Conservation (phyloP, 2,888 invertebrate genomes). For the Calephelis perditalis region DNA sequence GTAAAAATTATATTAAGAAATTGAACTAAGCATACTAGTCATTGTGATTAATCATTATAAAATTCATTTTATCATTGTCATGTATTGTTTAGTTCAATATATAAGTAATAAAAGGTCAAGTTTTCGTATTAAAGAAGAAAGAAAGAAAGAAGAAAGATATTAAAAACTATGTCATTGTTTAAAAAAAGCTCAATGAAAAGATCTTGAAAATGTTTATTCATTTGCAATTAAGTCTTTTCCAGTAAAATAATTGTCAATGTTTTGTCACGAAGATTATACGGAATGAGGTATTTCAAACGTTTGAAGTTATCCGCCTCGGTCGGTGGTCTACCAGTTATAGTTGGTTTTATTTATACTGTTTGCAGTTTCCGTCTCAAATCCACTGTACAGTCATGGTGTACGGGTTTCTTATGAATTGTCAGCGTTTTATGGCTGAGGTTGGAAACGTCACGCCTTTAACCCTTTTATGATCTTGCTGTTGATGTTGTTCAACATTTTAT, state of each 20-base stretch:
- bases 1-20: too few species aligned
- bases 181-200: too few species aligned
- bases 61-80: too few species aligned
- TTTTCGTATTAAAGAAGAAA: too few species aligned
- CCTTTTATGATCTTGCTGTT: slow-evolving; percentile 22
- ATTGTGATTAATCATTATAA: too few species aligned
- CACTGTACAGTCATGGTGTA: slow-evolving; percentile 28
- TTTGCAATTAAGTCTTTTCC: slow-evolving; percentile 41
- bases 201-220: slow-evolving; percentile 25
- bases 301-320: slow-evolving; percentile 62
- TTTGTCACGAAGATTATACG: slow-evolving; percentile 58
- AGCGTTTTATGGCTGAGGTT: slow-evolving; percentile 5
- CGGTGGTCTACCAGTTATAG: slow-evolving; percentile 62
- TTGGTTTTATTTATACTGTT: slow-evolving; percentile 51
- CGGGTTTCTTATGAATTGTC: slow-evolving; percentile 3
- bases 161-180: too few species aligned
- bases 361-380: slow-evolving; percentile 57
- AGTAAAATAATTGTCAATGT: slow-evolving; percentile 41
- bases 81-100: too few species aligned
- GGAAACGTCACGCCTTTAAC: slow-evolving; percentile 20
- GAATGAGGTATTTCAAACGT: slow-evolving; percentile 40
- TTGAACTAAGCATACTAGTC: too few species aligned
- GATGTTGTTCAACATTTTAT: slow-evolving; percentile 31
- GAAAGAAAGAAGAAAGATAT: too few species aligned
- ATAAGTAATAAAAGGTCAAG: too few species aligned